Conservation (phyloP, 2,888 invertebrate species). For the Epiblema foenella region DNA sequence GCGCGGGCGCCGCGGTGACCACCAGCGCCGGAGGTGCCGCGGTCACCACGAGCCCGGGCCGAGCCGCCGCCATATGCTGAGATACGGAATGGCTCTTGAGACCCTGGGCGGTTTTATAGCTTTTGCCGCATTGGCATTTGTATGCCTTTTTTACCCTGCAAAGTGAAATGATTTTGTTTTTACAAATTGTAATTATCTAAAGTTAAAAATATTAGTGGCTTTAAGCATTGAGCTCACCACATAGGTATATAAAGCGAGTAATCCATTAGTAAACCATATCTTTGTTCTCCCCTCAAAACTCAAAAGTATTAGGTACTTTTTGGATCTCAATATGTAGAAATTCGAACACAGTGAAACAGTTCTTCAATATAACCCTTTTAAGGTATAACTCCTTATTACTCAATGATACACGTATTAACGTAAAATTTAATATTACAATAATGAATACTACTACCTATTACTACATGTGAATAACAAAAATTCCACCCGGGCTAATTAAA, state of each 20-base stretch:
- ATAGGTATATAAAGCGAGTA: neutral
- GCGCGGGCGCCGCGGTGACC: conserved; percentile 74
- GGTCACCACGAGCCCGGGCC: conserved; percentile 68
- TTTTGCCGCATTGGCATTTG: conserved; percentile 94
- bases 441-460: neutral
- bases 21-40: conserved; percentile 72
- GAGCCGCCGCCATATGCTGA: conserved; percentile 66
- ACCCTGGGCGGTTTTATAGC: conserved; percentile 92
- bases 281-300: neutral
- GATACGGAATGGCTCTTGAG: conserved; percentile 88
- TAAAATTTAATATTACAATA: neutral
- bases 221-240: neutral
- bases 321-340: too few species aligned
- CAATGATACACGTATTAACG: neutral
- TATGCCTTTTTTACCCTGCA: conserved; percentile 91
- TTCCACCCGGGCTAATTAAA: neutral
- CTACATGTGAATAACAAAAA: neutral
- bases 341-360: too few species aligned
- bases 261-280: neutral
- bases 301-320: too few species aligned
- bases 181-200: neutral
- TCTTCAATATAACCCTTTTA: too few species aligned
- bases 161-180: conserved; percentile 42
- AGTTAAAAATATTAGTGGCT: neutral
- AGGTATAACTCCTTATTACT: neutral